Evolutionary conservation across 2,888 invertebrate species (phyloP).

Genomic region (Cerastis rubricosa): DNA sequence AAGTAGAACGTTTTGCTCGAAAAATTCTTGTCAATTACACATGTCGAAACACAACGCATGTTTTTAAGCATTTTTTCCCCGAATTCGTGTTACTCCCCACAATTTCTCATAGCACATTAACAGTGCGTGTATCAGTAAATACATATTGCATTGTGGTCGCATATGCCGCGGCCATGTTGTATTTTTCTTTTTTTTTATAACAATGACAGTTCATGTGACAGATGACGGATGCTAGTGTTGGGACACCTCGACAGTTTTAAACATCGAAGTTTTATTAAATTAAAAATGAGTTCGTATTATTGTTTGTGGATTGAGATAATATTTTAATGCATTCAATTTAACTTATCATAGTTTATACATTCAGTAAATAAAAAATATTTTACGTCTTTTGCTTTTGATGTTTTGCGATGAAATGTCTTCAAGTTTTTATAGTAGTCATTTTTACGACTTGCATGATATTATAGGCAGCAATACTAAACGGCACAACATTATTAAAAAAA

Average conservation of each 20-base stretch:
- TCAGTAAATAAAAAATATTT: slow-evolving; percentile 32
- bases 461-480: too few species aligned
- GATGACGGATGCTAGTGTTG: slow-evolving; percentile 57
- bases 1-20: neutral
- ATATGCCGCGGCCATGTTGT: slow-evolving; percentile 66
- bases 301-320: slow-evolving; percentile 4
- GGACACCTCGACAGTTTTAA: slow-evolving; percentile 17
- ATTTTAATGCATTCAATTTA: slow-evolving; percentile 24
- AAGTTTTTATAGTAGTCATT: slow-evolving; percentile 30
- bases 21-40: slow-evolving; percentile 3
- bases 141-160: slow-evolving; percentile 67
- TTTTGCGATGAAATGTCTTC: slow-evolving; percentile 40
- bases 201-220: slow-evolving; percentile 66
- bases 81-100: slow-evolving; percentile 46
- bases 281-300: neutral
- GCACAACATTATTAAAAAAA: too few species aligned
- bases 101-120: slow-evolving; percentile 29
- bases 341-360: slow-evolving; percentile 16
- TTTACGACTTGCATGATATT: slow-evolving; percentile 47
- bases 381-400: slow-evolving; percentile 47
- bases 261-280: slow-evolving; percentile 48
- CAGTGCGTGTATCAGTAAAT: slow-evolving; percentile 61
- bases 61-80: slow-evolving; percentile 18
- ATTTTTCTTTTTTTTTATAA: slow-evolving; percentile 59
- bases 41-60: slow-evolving; percentile 12